Evolutionary conservation across 53 echinoderm and acorn worm genomes (phyloP).

Genomic region (Mesocentrotus franciscanus): DNA sequence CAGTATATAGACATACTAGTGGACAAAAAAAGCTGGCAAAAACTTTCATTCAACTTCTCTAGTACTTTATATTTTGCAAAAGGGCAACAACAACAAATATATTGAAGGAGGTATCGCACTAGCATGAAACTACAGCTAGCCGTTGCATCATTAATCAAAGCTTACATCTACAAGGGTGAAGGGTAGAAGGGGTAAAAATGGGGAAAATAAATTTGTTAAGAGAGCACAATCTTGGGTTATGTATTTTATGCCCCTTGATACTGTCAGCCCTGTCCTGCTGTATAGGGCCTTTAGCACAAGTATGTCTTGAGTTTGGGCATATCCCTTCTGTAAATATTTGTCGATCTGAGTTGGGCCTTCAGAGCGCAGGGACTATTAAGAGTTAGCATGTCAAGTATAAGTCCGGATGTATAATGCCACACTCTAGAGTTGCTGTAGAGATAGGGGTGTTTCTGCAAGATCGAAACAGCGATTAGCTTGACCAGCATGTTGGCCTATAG

Average conservation of each 20-base stretch:
- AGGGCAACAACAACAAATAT: neutral
- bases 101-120: neutral
- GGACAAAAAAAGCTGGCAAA: neutral
- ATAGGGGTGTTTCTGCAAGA: neutral
- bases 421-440: neutral
- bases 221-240: conserved; percentile 13
- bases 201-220: neutral
- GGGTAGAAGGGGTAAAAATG: neutral
- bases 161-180: neutral
- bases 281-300: conserved; percentile 31
- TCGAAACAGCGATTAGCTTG: neutral
- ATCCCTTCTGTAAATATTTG: conserved; percentile 66
- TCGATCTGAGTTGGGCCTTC: conserved; percentile 42
- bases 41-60: neutral
- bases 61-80: neutral
- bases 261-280: neutral
- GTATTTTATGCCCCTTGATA: conserved; percentile 37
- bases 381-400: conserved; percentile 69
- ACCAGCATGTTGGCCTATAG: neutral
- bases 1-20: neutral
- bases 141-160: neutral
- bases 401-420: conserved; percentile 65
- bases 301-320: conserved; percentile 67
- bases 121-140: neutral
- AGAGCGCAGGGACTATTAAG: conserved; percentile 37